Base-by-base conservation (phyloP, 2,888 invertebrate genomes). In the Macrosoma leucophasiata region DNA sequence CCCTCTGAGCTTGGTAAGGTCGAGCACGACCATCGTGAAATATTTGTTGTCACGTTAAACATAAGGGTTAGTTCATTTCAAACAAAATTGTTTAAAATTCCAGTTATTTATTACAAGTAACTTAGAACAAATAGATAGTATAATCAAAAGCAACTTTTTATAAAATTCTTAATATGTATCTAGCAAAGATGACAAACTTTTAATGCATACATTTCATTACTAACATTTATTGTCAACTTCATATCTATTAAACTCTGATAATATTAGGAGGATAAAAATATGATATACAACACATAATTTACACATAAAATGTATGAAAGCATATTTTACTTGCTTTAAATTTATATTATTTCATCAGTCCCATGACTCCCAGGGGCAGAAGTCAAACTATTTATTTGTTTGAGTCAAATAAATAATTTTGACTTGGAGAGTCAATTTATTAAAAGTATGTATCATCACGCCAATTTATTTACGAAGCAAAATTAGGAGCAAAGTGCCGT, bases 71-170 rank as follows among this genome's bases (percentile, higher is more conserved):
- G n/a, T n/a, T n/a, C n/a, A n/a, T n/a, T n/a, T n/a, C n/a, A n/a
- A n/a, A n/a, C n/a, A n/a, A n/a, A n/a, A n/a, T n/a, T n/a, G n/a
- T n/a, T n/a, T n/a, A 38, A 41, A 45, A 43, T 38, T 45, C 31
- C 38, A 39, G 31, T 41, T 43, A 43, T 49, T 46, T 48, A 43
- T 50, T 46, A 48, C 42, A 48, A 33, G 35, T 48, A 51, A 50
- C 47, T 47, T 53, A 52, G 33, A 48, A 46, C 43, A 48, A 49
- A 48, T 48, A 49, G 40, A 51, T 46, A n/a, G n/a, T n/a, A n/a
- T n/a, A 44, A 50, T 50, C 36, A 49, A 66, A 66, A 62, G 62
- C 57, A 62, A 63, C 61, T 54, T 57, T 44, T 43, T 48, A 53
- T 48, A 55, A 53, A 52, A 53, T 49, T 50, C 39, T 38, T 46